Evolutionary conservation across 2,113 vertebrate genomes (phyloP).

Genomic region (Salminus brasiliensis): DNA sequence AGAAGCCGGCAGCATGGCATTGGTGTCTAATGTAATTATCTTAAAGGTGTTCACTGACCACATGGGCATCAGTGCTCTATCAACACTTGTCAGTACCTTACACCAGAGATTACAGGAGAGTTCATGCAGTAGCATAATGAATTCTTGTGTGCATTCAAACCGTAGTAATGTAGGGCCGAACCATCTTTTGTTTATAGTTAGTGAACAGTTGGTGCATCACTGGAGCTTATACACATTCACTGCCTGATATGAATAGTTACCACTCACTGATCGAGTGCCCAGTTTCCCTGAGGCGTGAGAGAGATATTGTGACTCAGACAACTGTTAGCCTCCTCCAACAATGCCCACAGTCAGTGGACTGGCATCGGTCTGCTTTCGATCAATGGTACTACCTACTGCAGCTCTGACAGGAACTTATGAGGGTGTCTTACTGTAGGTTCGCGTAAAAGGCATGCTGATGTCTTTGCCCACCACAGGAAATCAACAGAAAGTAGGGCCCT

Average conservation of each 20-base stretch:
- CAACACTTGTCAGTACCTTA: too few relatives aligned
- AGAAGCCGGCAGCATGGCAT: too few relatives aligned
- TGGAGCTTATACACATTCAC: neutral
- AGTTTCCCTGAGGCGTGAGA: neutral
- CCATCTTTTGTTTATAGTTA: neutral
- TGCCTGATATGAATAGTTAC: neutral
- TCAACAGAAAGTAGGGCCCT: neutral
- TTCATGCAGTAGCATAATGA: too few relatives aligned
- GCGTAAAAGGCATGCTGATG: neutral
- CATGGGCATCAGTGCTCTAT: too few relatives aligned
- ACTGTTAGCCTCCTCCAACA: neutral
- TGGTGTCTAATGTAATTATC: too few relatives aligned
- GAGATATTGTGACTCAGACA: neutral
- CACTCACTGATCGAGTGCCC: constrained; percentile 6
- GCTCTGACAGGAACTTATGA: neutral
- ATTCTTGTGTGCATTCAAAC: neutral
- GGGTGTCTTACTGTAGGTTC: neutral
- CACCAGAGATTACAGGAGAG: too few relatives aligned
- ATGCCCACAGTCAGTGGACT: neutral
- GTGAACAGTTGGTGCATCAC: neutral
- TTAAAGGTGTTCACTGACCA: too few relatives aligned
- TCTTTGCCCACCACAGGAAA: neutral
- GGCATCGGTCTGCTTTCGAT: neutral
- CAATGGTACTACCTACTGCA: constrained; percentile 6
- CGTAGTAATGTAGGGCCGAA: neutral